Conservation (phyloP, 1,140 invertebrate genomes). For the Calliopsis andreniformis region DNA sequence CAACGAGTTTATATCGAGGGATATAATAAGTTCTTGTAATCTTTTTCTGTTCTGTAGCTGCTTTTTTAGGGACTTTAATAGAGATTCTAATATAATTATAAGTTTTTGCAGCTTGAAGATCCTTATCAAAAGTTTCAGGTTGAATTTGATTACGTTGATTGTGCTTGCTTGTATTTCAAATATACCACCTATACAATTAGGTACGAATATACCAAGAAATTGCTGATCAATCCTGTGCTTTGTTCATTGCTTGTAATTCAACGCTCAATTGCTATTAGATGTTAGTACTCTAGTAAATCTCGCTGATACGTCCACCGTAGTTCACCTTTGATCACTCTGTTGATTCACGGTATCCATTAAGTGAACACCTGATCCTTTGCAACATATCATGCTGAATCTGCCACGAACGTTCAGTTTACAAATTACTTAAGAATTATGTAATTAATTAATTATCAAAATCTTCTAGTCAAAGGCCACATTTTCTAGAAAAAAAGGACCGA, state of each 20-base stretch:
- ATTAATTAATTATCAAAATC: constrained; percentile 14
- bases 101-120: too few species aligned
- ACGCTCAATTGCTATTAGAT: constrained; percentile 52
- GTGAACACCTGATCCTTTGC: constrained; percentile 47
- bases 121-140: too few species aligned
- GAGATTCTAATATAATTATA: too few species aligned
- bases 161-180: constrained; percentile 21
- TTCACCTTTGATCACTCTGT: constrained; percentile 49
- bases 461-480: too few species aligned
- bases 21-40: too few species aligned
- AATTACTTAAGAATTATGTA: neutral
- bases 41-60: too few species aligned
- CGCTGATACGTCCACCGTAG: constrained; percentile 44
- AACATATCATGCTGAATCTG: neutral
- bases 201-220: constrained; percentile 30
- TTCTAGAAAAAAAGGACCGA: too few species aligned
- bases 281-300: constrained; percentile 49
- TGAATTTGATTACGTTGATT: neutral
- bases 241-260: constrained; percentile 39
- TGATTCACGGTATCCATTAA: constrained; percentile 40
- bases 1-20: too few species aligned
- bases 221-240: constrained; percentile 45
- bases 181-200: too few species aligned
- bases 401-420: neutral
- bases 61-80: too few species aligned